A percentile compares a stretch with the other conserved stretches of the same genome.
Evolutionary conservation across 2,797 vertebrate genomes (phyloP).

Genomic region (Gadopsis bispinosus): DNA sequence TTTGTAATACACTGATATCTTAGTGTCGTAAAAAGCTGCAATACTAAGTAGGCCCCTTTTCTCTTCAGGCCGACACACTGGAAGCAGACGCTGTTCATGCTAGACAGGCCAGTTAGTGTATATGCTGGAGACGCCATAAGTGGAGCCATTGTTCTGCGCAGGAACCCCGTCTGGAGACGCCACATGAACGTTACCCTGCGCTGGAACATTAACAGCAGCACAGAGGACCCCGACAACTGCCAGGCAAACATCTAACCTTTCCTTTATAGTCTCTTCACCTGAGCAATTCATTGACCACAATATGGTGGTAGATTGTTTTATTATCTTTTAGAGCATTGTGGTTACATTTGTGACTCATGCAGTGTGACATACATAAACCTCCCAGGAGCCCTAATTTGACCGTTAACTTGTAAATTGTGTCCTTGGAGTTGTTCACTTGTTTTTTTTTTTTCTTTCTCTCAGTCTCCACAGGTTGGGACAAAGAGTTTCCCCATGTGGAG

Average conservation of each 20-base stretch:
- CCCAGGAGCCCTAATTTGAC: neutral
- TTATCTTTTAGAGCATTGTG: neutral
- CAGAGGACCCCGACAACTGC: constrained; percentile 57
- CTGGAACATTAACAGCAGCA: constrained; percentile 78
- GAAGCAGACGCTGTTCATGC: constrained; percentile 91
- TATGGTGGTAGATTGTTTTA: neutral
- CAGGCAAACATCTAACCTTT: constrained; percentile 65
- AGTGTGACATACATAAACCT: neutral
- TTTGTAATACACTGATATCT: neutral
- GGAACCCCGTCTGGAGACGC: constrained; percentile 88
- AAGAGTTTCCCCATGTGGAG: constrained; percentile 84
- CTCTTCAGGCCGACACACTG: constrained; percentile 84
- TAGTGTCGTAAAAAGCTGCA: neutral
- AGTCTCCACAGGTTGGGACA: constrained; percentile 59
- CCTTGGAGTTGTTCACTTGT: neutral
- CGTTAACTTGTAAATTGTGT: neutral
- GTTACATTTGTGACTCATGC: constrained; percentile 9
- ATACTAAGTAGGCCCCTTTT: constrained; percentile 1
- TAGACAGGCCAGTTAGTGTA: constrained; percentile 82
- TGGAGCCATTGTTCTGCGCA: constrained; percentile 78
- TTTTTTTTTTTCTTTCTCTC: neutral
- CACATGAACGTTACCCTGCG: constrained; percentile 86
- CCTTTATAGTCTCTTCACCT: neutral
- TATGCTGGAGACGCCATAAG: constrained; percentile 76
- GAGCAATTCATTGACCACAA: neutral